These are phyloP conservation scores for Pandemis corylana DNA, from an alignment of 2,888 invertebrate species.

Conservation along the genomic window DNA sequence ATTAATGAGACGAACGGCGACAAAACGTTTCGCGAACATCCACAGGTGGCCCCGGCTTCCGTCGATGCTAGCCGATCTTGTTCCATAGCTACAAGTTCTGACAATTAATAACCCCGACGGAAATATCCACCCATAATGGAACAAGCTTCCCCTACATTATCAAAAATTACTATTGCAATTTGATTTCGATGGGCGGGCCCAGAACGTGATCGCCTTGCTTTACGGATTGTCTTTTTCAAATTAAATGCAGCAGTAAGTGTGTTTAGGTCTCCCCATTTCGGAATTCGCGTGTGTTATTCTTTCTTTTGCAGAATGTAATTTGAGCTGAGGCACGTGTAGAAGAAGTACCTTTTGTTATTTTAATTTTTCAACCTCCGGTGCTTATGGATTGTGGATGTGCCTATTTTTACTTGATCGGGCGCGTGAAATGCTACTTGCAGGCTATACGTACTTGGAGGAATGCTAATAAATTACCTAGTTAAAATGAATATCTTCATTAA, in stretches of 20 bases:
- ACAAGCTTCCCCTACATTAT: conserved; percentile 74
- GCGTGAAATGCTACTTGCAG: background rate
- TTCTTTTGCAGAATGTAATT: conserved; percentile 72
- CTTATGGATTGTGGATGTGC: conserved; percentile 31
- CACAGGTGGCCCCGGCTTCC: conserved; percentile 68
- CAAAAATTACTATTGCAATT: conserved; percentile 81
- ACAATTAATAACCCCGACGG: conserved; percentile 73
- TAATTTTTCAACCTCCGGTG: conserved; percentile 63
- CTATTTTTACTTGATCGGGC: conserved; percentile 30
- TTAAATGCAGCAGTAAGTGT: conserved; percentile 68
- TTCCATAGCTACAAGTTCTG: conserved; percentile 62
- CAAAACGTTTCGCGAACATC: conserved; percentile 68
- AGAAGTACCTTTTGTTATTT: conserved; percentile 68
- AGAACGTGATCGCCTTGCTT: conserved; percentile 70
- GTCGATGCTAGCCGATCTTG: conserved; percentile 68
- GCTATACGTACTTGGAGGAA: background rate
- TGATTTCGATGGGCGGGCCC: conserved; percentile 69
- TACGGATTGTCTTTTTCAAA: conserved; percentile 77
- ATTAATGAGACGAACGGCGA: conserved; percentile 60
- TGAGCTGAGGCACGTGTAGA: conserved; percentile 76
- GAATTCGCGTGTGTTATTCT: conserved; percentile 64
- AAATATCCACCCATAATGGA: conserved; percentile 77
- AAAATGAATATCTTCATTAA: background rate
- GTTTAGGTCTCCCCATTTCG: conserved; percentile 64
- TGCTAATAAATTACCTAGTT: background rate